Base-by-base conservation (phyloP, 2,113 vertebrate genomes). In the Catharus fuscescens region DNA sequence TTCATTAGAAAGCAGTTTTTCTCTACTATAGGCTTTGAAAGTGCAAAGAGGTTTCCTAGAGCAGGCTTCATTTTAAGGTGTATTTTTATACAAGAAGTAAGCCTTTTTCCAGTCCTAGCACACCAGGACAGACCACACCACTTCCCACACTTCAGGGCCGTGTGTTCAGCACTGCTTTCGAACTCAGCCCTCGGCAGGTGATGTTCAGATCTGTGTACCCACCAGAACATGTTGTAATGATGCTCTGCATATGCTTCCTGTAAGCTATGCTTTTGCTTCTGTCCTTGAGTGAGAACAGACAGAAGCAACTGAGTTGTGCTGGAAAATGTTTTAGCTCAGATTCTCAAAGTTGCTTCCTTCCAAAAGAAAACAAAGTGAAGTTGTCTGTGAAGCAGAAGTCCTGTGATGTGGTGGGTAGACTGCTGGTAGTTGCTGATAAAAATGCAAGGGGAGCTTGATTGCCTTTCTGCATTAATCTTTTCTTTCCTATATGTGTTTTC, bases 391-490 rank as follows among this genome's bases (percentile, higher is more conserved):
- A 95, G 88, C 94, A 95, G 80, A 80, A 48, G 36, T 50, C 57
- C 40, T 81, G 2, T 73, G 64, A 61, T 34, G 66, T 5, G 6
- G 61, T 62, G 92, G 96, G 93, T 59, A 57, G 71, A 11, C 82
- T 86, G 90, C 87, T 80, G 76, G 76, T 92, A 57, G 79, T 42
- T 88, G 84, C 91, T 80, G 64, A 88, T 93, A 65, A 80, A 88
- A 67, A 67, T 44, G 80, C 81, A 80, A 90, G 83, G 92, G 81
- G 74, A 95, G 78, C 48, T 56, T 90, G 95, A 88, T 86, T 71
- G 94, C 94, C 89, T 96, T 85, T 94, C 86, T 86, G 62, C 88
- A 72, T 96, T 96, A 71, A 93, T 88, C 80, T 95, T 94, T 94
- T 88, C 86, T 95, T 95, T 86, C 93, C 94, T 45, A 0, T 83